Percentiles rank a stretch among this genome's conserved stretches.
Evolutionary conservation across 1,140 invertebrate genomes (phyloP).

Genomic region (Bombus turneri): DNA sequence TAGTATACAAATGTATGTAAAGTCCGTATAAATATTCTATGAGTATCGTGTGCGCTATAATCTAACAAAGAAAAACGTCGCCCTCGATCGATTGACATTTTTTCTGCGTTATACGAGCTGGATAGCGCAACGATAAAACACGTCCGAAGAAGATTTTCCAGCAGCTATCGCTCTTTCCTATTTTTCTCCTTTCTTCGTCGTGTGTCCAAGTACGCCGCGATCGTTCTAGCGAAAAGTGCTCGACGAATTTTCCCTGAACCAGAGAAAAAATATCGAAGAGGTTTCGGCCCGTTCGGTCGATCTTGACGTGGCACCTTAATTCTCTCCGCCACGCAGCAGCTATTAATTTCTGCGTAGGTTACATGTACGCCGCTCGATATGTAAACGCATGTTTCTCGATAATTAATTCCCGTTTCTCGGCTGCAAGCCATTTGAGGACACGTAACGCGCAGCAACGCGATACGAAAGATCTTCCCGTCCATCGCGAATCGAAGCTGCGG

Average conservation of each 20-base stretch:
- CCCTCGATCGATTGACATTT: not conserved
- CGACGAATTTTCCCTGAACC: too few species aligned
- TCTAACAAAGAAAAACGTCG: not conserved
- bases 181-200: not conserved
- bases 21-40: constrained; percentile 23
- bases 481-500: constrained; percentile 58
- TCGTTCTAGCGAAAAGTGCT: not conserved
- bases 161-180: too few species aligned
- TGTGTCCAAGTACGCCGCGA: not conserved
- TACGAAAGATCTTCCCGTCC: constrained; percentile 52
- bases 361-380: constrained; percentile 38
- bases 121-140: not conserved
- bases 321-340: constrained; percentile 34
- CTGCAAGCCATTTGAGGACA: constrained; percentile 58
- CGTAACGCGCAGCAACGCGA: constrained; percentile 36
- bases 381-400: constrained; percentile 61
- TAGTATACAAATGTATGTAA: not conserved
- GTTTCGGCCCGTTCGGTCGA: not conserved
- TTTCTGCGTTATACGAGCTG: not conserved
- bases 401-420: constrained; percentile 62
- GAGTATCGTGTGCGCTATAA: not conserved
- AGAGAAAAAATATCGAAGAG: too few species aligned
- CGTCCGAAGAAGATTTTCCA: not conserved
- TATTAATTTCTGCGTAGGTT: constrained; percentile 56
- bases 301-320: constrained; percentile 29